Evolutionary conservation across 30 jellyfish, hydroid and myxozoan species (phyloP).

Genomic region (Phacellophora camtschatica): DNA sequence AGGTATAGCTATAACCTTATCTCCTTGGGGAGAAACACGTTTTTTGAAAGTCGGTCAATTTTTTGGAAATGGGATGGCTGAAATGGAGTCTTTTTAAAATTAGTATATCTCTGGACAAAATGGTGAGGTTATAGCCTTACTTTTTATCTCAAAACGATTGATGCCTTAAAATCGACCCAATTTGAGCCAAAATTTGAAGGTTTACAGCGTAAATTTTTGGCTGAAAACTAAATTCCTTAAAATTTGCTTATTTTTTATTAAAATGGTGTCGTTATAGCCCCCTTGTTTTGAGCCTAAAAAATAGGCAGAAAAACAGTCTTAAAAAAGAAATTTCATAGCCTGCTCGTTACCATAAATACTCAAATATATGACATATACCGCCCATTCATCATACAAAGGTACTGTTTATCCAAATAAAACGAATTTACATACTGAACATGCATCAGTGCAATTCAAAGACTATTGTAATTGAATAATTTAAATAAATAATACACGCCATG

Average conservation of each 20-base stretch:
- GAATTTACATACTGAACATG: neutral
- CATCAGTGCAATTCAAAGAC: neutral
- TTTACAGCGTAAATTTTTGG: neutral
- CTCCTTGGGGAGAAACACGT: neutral
- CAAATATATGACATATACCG: too few relatives aligned
- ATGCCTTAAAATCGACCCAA: neutral
- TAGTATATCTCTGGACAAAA: neutral
- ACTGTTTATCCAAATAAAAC: too few relatives aligned
- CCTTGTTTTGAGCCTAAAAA: too few relatives aligned
- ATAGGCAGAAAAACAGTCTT: too few relatives aligned
- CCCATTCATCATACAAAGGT: too few relatives aligned
- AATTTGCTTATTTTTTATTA: too few relatives aligned
- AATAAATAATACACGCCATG: constrained; percentile 28
- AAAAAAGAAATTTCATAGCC: too few relatives aligned
- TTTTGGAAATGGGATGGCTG: neutral
- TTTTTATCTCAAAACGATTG: neutral
- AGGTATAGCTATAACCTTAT: neutral
- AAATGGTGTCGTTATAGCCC: too few relatives aligned
- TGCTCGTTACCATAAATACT: too few relatives aligned
- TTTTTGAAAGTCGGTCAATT: neutral
- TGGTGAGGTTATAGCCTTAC: neutral
- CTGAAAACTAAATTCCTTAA: too few relatives aligned
- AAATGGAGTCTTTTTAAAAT: neutral
- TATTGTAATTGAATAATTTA: constrained; percentile 6
- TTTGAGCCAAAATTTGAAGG: neutral